A percentile compares a stretch with the other conserved stretches of the same genome.
These are phyloP conservation scores for Lota lota DNA, from an alignment of 2,113 vertebrate genomes.

Conservation along the genomic window DNA sequence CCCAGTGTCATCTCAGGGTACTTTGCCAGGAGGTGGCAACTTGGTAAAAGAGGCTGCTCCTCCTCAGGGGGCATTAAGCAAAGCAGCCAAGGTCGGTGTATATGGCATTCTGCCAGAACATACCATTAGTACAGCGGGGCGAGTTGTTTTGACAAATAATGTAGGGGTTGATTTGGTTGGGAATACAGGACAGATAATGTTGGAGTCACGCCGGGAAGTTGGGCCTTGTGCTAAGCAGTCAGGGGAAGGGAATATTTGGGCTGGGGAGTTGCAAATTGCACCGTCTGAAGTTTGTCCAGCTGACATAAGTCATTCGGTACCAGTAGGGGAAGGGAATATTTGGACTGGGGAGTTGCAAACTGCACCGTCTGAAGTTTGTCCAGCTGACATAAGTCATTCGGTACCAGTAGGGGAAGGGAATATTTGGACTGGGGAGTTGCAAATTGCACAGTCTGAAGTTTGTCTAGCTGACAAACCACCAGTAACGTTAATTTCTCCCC, in stretches of 20 bases:
- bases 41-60: constrained; percentile 54
- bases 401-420: constrained; percentile 6
- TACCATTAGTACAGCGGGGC: background rate
- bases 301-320: constrained; percentile 11
- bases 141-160: constrained; percentile 7
- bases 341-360: background rate
- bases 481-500: background rate
- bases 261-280: background rate
- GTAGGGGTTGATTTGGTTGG: constrained; percentile 12
- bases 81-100: constrained; percentile 39
- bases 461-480: background rate
- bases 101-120: constrained; percentile 28
- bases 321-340: constrained; percentile 7
- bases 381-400: constrained; percentile 11
- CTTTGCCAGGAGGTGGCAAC: constrained; percentile 44
- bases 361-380: background rate
- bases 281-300: background rate
- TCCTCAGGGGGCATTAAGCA: constrained; percentile 51
- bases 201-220: background rate
- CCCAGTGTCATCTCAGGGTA: constrained; percentile 44
- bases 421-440: background rate
- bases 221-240: constrained; percentile 12
- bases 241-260: background rate
- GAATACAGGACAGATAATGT: background rate
- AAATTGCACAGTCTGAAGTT: background rate